Conservation (phyloP, 2,113 vertebrate species). For the Pitta sordida region DNA sequence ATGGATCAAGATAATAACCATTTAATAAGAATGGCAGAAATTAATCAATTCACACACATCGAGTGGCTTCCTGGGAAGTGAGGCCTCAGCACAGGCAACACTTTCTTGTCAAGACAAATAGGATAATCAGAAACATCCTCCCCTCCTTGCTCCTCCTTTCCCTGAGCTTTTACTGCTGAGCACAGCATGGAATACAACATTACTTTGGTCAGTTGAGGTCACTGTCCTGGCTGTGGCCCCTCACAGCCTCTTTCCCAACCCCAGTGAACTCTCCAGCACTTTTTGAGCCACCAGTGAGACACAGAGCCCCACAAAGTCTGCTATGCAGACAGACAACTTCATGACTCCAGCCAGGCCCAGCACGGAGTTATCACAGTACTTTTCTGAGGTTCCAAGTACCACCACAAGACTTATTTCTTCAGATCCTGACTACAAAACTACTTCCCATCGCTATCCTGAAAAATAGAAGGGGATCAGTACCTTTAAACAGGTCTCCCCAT, state of each 20-base stretch:
- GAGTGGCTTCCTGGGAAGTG: not conserved
- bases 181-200: rapidly evolving
- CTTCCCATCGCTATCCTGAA: not conserved
- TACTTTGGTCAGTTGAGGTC: not conserved
- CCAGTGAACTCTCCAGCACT: not conserved
- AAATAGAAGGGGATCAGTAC: not conserved
- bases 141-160: no score
- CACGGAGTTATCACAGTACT: rapidly evolving
- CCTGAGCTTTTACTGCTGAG: not conserved
- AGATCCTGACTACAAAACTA: not conserved
- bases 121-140: not conserved
- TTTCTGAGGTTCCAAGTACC: not conserved
- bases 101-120: not conserved
- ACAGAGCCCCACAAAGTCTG: rapidly evolving
- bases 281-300: not conserved
- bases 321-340: not conserved
- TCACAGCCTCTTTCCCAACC: not conserved
- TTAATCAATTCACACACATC: not conserved
- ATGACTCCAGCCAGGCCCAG: not conserved
- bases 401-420: not conserved
- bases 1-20: not conserved
- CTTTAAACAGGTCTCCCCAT: not conserved
- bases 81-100: not conserved
- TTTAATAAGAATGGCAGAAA: not conserved
- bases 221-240: not conserved